Evolutionary conservation across 2,113 vertebrate genomes (phyloP).

Genomic region (Scolopax mira): DNA sequence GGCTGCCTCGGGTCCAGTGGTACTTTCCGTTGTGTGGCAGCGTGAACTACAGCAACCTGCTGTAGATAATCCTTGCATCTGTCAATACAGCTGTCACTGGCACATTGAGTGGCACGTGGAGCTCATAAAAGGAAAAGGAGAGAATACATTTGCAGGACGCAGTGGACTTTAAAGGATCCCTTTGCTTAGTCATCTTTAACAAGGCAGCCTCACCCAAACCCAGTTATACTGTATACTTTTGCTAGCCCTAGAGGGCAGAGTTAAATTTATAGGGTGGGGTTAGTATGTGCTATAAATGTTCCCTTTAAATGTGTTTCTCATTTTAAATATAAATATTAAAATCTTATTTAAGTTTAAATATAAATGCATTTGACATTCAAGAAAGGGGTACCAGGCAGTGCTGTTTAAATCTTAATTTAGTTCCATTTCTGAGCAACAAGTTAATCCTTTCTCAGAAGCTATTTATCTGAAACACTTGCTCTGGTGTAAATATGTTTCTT

Average conservation of each 20-base stretch:
- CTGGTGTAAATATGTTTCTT: not conserved
- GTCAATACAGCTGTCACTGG: not conserved
- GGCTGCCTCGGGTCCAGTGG: not conserved
- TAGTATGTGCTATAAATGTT: not conserved
- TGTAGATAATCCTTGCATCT: not conserved
- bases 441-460: conserved; percentile 10
- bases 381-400: not conserved
- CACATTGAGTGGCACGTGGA: not conserved
- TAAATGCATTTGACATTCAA: conserved; percentile 22
- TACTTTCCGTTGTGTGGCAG: fast-evolving
- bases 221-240: not conserved
- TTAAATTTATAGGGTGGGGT: conserved; percentile 42
- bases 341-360: not conserved
- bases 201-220: conserved; percentile 27
- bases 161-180: not conserved
- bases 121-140: conserved; percentile 22
- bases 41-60: not conserved
- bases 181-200: not conserved
- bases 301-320: conserved; percentile 49
- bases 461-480: not conserved
- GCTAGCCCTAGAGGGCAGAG: conserved; percentile 42
- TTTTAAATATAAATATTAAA: conserved; percentile 63
- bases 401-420: conserved; percentile 34
- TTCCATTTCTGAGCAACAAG: not conserved
- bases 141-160: not conserved